Conservation (phyloP, 1,140 invertebrate species). For the Scaptomyza hsui region DNA sequence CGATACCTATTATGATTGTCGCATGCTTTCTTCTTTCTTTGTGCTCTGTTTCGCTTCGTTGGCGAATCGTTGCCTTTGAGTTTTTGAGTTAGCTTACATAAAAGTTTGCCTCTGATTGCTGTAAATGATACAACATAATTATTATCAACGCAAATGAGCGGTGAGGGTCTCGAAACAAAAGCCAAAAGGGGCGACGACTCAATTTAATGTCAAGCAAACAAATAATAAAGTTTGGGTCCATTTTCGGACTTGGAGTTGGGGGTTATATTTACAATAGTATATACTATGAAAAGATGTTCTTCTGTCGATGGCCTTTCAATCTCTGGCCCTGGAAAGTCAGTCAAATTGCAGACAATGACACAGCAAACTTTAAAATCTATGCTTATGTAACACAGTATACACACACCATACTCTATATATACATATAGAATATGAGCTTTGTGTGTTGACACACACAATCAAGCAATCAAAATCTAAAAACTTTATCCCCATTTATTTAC, state of each 20-base stretch:
- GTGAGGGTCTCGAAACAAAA: constrained; percentile 21
- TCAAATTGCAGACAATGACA: constrained; percentile 26
- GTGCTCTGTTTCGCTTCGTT: constrained; percentile 68
- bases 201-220: constrained; percentile 29
- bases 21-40: constrained; percentile 19
- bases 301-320: constrained; percentile 10
- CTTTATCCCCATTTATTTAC: constrained; percentile 67
- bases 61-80: constrained; percentile 45
- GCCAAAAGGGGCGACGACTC: neutral
- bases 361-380: constrained; percentile 41
- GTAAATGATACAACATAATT: constrained; percentile 80
- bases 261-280: neutral
- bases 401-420: neutral
- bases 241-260: constrained; percentile 2
- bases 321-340: constrained; percentile 22
- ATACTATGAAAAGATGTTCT: too few species aligned
- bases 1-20: constrained; percentile 5
- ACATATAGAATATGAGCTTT: neutral
- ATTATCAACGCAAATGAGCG: constrained; percentile 48
- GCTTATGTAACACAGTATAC: constrained; percentile 28
- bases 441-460: constrained; percentile 76
- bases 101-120: constrained; percentile 59
- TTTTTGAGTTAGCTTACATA: constrained; percentile 39
- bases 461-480: constrained; percentile 82
- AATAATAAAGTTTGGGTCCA: constrained; percentile 22